Conservation (phyloP, 2,113 vertebrate species). For the Myiozetetes cayanensis region DNA sequence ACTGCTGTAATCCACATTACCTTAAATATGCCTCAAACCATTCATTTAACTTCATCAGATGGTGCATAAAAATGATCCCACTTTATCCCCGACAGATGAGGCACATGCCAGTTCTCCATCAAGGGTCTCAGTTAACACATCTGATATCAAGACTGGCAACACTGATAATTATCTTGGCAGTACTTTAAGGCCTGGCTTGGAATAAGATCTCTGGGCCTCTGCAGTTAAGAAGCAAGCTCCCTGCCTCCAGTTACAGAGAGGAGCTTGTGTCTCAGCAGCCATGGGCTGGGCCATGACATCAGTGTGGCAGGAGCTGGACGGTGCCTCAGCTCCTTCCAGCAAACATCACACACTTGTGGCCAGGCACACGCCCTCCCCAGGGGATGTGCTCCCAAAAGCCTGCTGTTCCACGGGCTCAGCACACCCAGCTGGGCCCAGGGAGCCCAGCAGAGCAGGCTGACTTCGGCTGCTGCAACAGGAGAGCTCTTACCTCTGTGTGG, state of each 20-base stretch:
- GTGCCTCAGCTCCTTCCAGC: not conserved
- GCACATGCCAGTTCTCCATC: not conserved
- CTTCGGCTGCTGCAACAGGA: not conserved
- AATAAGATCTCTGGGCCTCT: not conserved
- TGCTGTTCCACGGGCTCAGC: not conserved
- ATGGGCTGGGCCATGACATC: not conserved
- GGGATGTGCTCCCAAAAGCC: not conserved
- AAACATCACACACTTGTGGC: not conserved
- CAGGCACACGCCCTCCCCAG: not conserved
- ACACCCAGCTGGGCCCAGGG: not conserved
- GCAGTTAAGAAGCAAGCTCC: not conserved
- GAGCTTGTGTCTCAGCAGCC: not conserved
- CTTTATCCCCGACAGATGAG: not conserved
- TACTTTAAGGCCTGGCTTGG: not conserved
- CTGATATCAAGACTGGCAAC: not conserved
- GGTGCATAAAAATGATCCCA: not conserved
- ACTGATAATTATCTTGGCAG: not conserved
- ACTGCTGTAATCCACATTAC: not conserved
- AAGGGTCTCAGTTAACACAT: not conserved
- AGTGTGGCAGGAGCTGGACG: not conserved
- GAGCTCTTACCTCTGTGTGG: constrained; percentile 92
- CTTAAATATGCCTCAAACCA: not conserved
- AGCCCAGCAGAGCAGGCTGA: not conserved
- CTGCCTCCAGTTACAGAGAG: not conserved
- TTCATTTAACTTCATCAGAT: not conserved